These are phyloP conservation scores for Oncorhynchus nerka DNA, from an alignment of 2,113 vertebrate genomes.

Conservation along the genomic window DNA sequence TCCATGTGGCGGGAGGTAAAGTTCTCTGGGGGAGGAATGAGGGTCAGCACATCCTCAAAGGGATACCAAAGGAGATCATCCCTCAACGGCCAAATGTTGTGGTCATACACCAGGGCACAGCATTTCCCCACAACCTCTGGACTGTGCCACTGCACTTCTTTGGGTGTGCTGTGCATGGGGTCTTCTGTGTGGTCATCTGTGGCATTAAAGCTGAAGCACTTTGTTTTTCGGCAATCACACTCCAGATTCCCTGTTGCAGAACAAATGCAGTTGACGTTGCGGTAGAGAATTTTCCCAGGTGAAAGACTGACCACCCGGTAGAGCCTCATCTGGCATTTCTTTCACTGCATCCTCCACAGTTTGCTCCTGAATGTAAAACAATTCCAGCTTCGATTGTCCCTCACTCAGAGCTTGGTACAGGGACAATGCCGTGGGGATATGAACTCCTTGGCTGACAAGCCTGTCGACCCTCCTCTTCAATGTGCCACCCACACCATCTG, in stretches of 20 bases:
- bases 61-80: slow-evolving; percentile 1
- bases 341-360: no score
- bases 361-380: no score
- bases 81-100: background rate
- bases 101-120: slow-evolving; percentile 22
- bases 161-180: background rate
- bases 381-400: no score
- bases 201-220: background rate
- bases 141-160: slow-evolving; percentile 11
- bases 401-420: no score
- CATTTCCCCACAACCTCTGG: background rate
- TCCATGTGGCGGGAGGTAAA: slow-evolving; percentile 5
- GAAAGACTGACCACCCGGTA: no score
- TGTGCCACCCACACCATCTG: no score
- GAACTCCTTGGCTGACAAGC: no score
- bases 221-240: background rate
- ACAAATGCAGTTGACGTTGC: slow-evolving; percentile 1
- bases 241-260: background rate
- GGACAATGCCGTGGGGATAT: no score
- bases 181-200: background rate
- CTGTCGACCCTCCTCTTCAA: no score
- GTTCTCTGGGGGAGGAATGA: slow-evolving; percentile 14
- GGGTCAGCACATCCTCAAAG: slow-evolving; percentile 5
- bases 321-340: no score
- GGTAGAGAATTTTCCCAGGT: background rate